These are phyloP conservation scores for Ophthalmolycus amberensis DNA, from an alignment of 2,113 vertebrate species.

Conservation along the genomic window DNA sequence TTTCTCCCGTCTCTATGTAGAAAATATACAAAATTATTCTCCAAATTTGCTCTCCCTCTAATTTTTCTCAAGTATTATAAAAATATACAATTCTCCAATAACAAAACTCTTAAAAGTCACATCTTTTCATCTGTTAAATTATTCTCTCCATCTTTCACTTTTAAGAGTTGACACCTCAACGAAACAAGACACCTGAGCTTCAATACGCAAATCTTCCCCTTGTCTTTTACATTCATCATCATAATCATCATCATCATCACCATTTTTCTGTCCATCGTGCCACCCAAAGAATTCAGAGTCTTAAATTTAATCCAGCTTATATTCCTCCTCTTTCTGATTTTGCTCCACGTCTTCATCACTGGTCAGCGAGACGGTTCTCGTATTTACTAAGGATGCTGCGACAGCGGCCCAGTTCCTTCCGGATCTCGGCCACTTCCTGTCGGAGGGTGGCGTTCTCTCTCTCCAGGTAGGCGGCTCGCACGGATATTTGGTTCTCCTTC, in stretches of 20 bases:
- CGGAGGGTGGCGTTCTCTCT: constrained; percentile 91
- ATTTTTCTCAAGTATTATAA: constrained; percentile 83
- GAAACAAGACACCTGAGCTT: constrained; percentile 83
- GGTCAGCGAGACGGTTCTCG: constrained; percentile 88
- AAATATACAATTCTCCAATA: constrained; percentile 87
- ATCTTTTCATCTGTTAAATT: constrained; percentile 77
- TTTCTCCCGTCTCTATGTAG: constrained; percentile 73
- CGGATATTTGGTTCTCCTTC: constrained; percentile 95
- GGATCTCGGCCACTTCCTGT: constrained; percentile 91
- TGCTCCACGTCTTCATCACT: constrained; percentile 66
- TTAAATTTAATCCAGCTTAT: constrained; percentile 57
- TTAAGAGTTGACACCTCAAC: constrained; percentile 73
- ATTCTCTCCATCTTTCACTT: constrained; percentile 73
- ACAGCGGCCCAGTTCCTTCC: constrained; percentile 92
- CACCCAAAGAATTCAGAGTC: constrained; percentile 58
- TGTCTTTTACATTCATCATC: constrained; percentile 80
- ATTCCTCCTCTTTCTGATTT: constrained; percentile 56
- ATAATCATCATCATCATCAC: constrained; percentile 58
- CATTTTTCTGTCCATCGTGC: constrained; percentile 64
- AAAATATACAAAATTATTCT: constrained; percentile 87
- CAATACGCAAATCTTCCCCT: constrained; percentile 67
- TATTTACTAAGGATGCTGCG: constrained; percentile 91
- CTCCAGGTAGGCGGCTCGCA: constrained; percentile 93
- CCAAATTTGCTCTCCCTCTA: constrained; percentile 80
- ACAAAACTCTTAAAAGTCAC: constrained; percentile 84